Evolutionary conservation across 1,140 invertebrate species (phyloP).

Genomic region (Euwallacea fornicatus): DNA sequence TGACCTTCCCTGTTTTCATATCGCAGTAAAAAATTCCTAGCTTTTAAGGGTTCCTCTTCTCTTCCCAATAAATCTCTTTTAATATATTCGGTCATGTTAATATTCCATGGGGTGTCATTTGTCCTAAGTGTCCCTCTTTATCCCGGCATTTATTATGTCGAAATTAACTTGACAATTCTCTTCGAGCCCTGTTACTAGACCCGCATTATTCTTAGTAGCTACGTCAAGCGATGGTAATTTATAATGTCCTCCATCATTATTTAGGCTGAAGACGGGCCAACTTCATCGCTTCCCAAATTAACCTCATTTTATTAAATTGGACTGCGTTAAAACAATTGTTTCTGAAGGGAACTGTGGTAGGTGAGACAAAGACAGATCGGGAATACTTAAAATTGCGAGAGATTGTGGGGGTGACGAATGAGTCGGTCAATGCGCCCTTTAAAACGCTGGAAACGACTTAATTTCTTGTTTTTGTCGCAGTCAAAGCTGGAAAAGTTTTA

Average conservation of each 20-base stretch:
- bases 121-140: background rate
- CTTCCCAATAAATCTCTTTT: background rate
- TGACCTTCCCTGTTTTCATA: background rate
- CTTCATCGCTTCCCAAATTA: background rate
- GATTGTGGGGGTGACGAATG: too few species aligned
- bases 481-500: too few species aligned
- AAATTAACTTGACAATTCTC: conserved; percentile 17
- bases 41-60: too few species aligned
- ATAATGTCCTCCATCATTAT: conserved; percentile 3
- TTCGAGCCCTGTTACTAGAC: conserved; percentile 3
- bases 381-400: too few species aligned
- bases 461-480: too few species aligned
- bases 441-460: too few species aligned
- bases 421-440: too few species aligned
- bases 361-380: background rate
- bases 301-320: conserved; percentile 5
- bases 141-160: conserved; percentile 3
- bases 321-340: background rate
- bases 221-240: conserved; percentile 1
- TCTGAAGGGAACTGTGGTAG: background rate
- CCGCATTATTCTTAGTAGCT: background rate
- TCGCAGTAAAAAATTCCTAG: too few species aligned
- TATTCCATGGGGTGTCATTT: background rate
- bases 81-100: background rate
- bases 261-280: background rate